Conservation (phyloP, 92 coral and sea anemone genomes). For the Porites lobata region DNA sequence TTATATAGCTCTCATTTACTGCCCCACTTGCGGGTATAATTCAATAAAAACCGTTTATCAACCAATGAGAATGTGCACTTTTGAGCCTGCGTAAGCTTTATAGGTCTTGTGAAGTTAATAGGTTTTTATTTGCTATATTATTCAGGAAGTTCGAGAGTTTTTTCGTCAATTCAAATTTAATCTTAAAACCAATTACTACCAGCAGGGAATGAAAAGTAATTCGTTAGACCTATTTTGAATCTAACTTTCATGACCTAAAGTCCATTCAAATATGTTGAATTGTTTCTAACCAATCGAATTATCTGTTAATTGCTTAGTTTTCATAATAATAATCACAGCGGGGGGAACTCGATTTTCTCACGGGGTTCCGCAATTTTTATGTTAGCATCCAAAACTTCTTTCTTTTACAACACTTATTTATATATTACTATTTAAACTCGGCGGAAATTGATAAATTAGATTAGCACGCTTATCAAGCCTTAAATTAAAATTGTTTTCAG, state of each 20-base stretch:
- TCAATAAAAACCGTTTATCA: not conserved
- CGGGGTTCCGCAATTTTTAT: not conserved
- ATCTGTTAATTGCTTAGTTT: not conserved
- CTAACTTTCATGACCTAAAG: not conserved
- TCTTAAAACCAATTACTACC: constrained; percentile 7
- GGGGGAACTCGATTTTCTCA: too few species aligned
- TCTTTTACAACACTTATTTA: not conserved
- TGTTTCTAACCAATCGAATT: not conserved
- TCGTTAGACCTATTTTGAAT: not conserved
- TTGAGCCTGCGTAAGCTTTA: constrained; percentile 15
- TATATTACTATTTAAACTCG: not conserved
- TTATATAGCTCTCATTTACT: constrained; percentile 45
- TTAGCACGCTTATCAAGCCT: not conserved
- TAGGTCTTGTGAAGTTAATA: not conserved
- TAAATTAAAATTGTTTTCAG: not conserved
- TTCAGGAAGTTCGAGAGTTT: not conserved
- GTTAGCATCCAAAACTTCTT: not conserved
- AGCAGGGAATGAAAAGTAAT: constrained; percentile 5
- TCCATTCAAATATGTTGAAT: not conserved
- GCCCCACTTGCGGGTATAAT: not conserved
- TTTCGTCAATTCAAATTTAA: not conserved
- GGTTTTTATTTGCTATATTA: not conserved
- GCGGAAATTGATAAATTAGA: constrained; percentile 13
- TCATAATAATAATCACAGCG: too few species aligned
- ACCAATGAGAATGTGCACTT: constrained; percentile 11